Base-by-base conservation (phyloP, 2,888 invertebrate genomes). In the Euplexia lucipara region DNA sequence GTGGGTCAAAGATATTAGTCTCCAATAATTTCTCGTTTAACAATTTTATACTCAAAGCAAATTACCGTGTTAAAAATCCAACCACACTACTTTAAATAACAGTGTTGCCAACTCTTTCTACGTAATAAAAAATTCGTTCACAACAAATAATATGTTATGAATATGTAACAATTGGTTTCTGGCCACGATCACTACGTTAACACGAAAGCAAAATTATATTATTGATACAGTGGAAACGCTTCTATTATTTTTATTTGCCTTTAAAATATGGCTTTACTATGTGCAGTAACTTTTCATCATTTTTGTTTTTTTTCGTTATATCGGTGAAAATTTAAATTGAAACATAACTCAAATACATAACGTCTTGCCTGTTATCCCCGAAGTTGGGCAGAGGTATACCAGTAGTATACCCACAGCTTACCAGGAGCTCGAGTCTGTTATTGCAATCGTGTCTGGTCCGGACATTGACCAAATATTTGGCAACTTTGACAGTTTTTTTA, bases 101-200 rank as follows among this genome's bases (percentile, higher is more conserved):
- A 16, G 7, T 30, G 20, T n/a, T 14, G 20, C 10, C 16, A 54
- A 47, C 32, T 47, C 18, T 66, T 47, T 41, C 0, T n/a, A 47
- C 26, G 22, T 18, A 20, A 34, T 47, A 47, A 66, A 48, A 65
- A 47, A 34, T 26, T 47, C 34, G 20, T 66, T 67, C 18, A 65
- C 53, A 56, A 52, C n/a, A 32, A 41, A 70, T 41, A 30, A 51
- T 56, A 56, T 8, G 41, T 51, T 20, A 71, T 65, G 41, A 71
- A 71, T 65, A 71, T 47, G 57, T 65, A 45, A 71, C 59, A 65
- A 60, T 56, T 9, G 30, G 8, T 56, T 65, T 39, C 41, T 51
- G 18, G 34, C 6, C 5, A 12, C 32, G 20, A 44, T 35, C 26
- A 16, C 26, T n/a, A 20, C 14, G 20, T 47, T 32, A 6, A 18